Base-by-base conservation (phyloP, 2,888 invertebrate species). In the Scelioninae gen. 2 region DNA sequence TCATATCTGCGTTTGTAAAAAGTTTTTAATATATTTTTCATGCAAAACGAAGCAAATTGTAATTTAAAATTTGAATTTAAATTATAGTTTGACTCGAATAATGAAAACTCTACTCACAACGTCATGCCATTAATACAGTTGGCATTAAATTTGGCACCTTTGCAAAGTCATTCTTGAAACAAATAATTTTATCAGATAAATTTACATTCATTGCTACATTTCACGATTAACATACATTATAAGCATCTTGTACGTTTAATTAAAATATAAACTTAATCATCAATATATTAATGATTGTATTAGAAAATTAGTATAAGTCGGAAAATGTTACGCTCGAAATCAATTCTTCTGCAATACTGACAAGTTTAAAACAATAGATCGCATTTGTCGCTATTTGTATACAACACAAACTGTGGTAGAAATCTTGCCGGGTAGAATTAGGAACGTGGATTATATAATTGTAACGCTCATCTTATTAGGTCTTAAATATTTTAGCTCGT, bases 321-420 rank as follows among this genome's bases (percentile, higher is more conserved):
- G 1, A 46, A 48, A 50, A 11, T 6, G 58, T 52, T 52, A 31
- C 16, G 58, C 50, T n/a, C 43, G 52, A 37, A 45, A 53, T 60
- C 52, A 60, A 68, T 68, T 60, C 45, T 22, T 2, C 16, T 16
- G 53, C 48, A 31, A 60, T 45, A 60, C 52, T 68, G 60, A 25
- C 25, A 6, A 25, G 45, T 52, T 53, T 48, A 48, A 45, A 50
- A 58, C 58, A 68, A 68, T 60, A 46, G 57, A 60, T 53, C 50
- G 60, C 57, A 68, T 68, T 60, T 60, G 65, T 28, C 52, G 68
- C 68, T 68, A 68, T 68, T 68, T 68, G 68, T 68, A 60, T 53
- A 58, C 58, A 58, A 58, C 22, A 50, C 19, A 15, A 58, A 58
- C 50, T 50, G 50, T 55, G 43, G 48, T 16, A 18, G 64, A 55